Evolutionary conservation across 2,797 vertebrate species (phyloP).

Genomic region (Mormyrus proboscirostris): DNA sequence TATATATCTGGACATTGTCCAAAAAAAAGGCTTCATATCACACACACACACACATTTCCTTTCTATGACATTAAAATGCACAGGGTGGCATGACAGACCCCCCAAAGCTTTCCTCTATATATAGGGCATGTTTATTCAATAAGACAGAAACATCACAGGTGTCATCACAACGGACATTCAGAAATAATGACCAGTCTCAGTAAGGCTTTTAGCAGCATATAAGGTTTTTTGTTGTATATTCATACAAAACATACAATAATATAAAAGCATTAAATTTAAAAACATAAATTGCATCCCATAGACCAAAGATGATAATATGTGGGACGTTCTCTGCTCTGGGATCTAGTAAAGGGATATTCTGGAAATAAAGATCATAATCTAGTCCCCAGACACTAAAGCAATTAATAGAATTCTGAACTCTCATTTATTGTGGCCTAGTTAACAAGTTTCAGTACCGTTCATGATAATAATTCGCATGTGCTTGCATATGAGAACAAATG

Average conservation of each 20-base stretch:
- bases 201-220: background rate
- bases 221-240: background rate
- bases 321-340: background rate
- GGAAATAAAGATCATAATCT: background rate
- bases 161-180: background rate
- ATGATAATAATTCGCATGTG: background rate
- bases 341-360: background rate
- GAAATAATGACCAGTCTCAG: background rate
- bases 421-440: background rate
- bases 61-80: conserved; percentile 2
- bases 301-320: background rate
- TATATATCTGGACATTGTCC: conserved; percentile 4
- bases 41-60: background rate
- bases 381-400: background rate
- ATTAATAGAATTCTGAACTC: background rate
- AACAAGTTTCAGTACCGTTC: background rate
- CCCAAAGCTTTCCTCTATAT: background rate
- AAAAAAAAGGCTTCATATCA: background rate
- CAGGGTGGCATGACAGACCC: background rate
- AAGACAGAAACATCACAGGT: background rate
- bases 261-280: background rate
- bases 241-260: background rate
- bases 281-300: background rate
- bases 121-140: background rate
- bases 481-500: background rate